Conservation (phyloP, 2,888 invertebrate species). For the Archaeoteleia sp. region DNA sequence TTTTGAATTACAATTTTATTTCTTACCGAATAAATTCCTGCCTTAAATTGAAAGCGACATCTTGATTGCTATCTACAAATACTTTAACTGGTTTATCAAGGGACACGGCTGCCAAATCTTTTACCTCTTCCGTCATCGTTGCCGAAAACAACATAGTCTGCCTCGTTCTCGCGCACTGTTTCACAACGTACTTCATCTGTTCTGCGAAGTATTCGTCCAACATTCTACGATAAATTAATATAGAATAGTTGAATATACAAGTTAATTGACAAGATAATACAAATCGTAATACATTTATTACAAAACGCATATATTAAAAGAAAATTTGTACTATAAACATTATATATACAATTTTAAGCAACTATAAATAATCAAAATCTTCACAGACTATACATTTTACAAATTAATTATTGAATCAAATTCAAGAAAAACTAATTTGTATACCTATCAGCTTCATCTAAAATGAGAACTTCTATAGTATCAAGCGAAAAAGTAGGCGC, state of each 20-base stretch:
- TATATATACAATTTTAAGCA: no score
- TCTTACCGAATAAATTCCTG: slow-evolving; percentile 94
- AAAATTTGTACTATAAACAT: no score
- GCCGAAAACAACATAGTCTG: slow-evolving; percentile 99
- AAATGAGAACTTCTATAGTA: slow-evolving; percentile 90
- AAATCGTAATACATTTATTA: no score
- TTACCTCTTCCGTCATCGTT: slow-evolving; percentile 99
- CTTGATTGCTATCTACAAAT: slow-evolving; percentile 96
- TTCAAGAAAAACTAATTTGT: background rate
- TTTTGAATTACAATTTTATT: slow-evolving; percentile 3
- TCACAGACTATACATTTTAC: no score
- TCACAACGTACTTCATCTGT: slow-evolving; percentile 98
- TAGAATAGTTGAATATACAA: no score
- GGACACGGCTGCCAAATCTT: slow-evolving; percentile 95
- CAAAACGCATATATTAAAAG: no score
- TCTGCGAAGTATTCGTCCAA: slow-evolving; percentile 98
- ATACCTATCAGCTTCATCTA: slow-evolving; percentile 86
- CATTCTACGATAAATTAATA: slow-evolving; percentile 80
- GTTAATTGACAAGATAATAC: no score
- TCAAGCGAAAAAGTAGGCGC: slow-evolving; percentile 93
- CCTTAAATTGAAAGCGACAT: slow-evolving; percentile 94
- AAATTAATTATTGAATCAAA: slow-evolving; percentile 3
- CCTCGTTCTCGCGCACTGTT: slow-evolving; percentile 90
- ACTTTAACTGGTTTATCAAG: slow-evolving; percentile 94
- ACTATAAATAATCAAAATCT: no score